Base-by-base conservation (phyloP, 2,797 vertebrate genomes). In the Eospalax fontanierii region DNA sequence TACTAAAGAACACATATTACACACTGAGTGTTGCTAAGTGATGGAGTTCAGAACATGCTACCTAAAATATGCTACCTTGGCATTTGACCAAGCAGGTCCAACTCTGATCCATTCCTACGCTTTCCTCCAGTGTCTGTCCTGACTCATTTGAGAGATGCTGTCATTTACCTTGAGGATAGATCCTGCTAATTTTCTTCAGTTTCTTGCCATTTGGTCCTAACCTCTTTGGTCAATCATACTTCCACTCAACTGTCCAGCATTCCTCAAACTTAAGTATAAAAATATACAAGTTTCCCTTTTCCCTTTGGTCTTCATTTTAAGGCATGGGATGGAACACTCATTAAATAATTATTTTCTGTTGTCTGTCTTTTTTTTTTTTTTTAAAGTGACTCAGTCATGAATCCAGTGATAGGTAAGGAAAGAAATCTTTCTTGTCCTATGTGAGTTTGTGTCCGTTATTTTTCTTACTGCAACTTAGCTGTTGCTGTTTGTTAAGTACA, bases 11-110 rank as follows among this genome's bases (percentile, higher is more conserved):
- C 19, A 80, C 76, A 38, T 91, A 2, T 65, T 46, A 46, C 71
- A 82, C 24, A 74, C 30, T 79, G 38, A 38, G 46, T 43, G 38
- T 93, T 95, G 22, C 22, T 88, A 89, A 75, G 26, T 76, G 71
- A 74, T 22, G 15, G 26, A 5, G 4, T 38, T 89, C 43, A 85
- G 65, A 30, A 46, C 19, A 26, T 24, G 5, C 33, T 70, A 59
- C n/a, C 28, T 35, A 28, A 40, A 71, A 35, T 30, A 40, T n/a
- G n/a, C n/a, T n/a, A n/a, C n/a, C n/a, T n/a, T n/a, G n/a, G n/a
- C n/a, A n/a, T n/a, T n/a, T n/a, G n/a, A n/a, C n/a, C n/a, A n/a
- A n/a, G n/a, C n/a, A 26, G 26, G 73, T 15, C 50, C 2, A 7
- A 54, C 50, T 54, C 8, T 54, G 12, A 46, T 2, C 50, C 14